Percentiles rank a stretch among this genome's conserved stretches.
phyloP scores from a whole-genome alignment of 2,797 vertebrate species.

The Sebastes glaucus region DNA sequence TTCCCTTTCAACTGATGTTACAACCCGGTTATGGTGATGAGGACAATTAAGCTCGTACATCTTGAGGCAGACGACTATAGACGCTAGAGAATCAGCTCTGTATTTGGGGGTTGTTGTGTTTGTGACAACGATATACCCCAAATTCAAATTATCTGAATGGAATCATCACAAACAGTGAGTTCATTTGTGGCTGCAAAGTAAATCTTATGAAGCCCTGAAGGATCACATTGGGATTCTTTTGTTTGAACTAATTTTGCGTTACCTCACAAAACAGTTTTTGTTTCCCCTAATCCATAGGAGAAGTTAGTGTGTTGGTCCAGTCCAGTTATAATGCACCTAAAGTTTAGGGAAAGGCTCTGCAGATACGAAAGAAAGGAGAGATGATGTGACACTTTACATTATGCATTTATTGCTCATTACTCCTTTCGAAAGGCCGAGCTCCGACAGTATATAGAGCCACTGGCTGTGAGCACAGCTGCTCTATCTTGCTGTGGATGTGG shows the following conservation, averaged over 20 bases:
- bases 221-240: not conserved
- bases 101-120: not conserved
- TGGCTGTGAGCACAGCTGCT: not conserved
- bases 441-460: not conserved
- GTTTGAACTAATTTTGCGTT: not conserved
- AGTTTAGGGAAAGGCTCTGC: not conserved
- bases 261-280: not conserved
- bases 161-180: not conserved
- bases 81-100: not conserved
- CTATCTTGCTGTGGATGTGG: not conserved
- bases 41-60: conserved; percentile 6
- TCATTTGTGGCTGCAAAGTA: not conserved
- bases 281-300: not conserved
- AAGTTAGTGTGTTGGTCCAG: not conserved
- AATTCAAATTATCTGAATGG: not conserved
- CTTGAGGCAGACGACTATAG: not conserved
- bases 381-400: not conserved
- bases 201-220: not conserved
- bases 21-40: conserved; percentile 2
- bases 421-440: not conserved
- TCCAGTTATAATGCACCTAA: not conserved
- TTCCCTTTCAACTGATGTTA: conserved; percentile 4
- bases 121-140: not conserved
- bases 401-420: not conserved
- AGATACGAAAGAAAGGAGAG: not conserved